Evolutionary conservation across 2,888 invertebrate genomes (phyloP).

Genomic region (Strigamia maritima): DNA sequence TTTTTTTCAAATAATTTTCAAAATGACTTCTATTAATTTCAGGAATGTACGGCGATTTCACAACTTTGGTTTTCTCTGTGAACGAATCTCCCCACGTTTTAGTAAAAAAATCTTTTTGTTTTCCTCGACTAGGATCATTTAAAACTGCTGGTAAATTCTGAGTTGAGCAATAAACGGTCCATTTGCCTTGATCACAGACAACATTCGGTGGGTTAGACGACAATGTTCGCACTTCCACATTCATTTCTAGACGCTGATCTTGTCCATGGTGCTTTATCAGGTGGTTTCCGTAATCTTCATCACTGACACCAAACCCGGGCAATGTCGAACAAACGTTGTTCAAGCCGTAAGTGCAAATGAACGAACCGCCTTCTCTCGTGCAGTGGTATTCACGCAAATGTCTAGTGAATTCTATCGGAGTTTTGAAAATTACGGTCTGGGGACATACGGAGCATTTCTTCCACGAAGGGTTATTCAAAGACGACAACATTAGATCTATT

Average conservation of each 20-base stretch:
- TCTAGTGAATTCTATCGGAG: slow-evolving; percentile 57
- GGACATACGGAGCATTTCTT: slow-evolving; percentile 40
- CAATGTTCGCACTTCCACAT: background rate
- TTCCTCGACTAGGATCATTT: slow-evolving; percentile 89
- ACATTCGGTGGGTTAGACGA: slow-evolving; percentile 27
- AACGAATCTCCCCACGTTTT: slow-evolving; percentile 97
- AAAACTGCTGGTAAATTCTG: slow-evolving; percentile 94
- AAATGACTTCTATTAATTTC: slow-evolving; percentile 80
- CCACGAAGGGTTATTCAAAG: slow-evolving; percentile 28
- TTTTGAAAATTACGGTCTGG: slow-evolving; percentile 42
- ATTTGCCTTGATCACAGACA: slow-evolving; percentile 50
- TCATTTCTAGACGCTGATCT: background rate
- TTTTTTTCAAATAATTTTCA: slow-evolving; percentile 78
- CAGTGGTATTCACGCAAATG: slow-evolving; percentile 77
- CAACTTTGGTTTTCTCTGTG: slow-evolving; percentile 71
- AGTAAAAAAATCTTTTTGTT: slow-evolving; percentile 79
- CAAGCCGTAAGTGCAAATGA: slow-evolving; percentile 80
- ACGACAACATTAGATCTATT: background rate
- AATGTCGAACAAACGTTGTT: slow-evolving; percentile 81
- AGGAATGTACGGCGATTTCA: slow-evolving; percentile 75
- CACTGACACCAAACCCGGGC: slow-evolving; percentile 84
- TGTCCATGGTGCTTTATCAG: slow-evolving; percentile 63
- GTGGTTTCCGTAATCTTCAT: slow-evolving; percentile 82
- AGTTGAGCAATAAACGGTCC: slow-evolving; percentile 85
- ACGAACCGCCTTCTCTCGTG: slow-evolving; percentile 78